A percentile compares a stretch with the other conserved stretches of the same genome.
Conservation (phyloP, 1,140 invertebrate species). For the Belonocnema kinseyi region DNA sequence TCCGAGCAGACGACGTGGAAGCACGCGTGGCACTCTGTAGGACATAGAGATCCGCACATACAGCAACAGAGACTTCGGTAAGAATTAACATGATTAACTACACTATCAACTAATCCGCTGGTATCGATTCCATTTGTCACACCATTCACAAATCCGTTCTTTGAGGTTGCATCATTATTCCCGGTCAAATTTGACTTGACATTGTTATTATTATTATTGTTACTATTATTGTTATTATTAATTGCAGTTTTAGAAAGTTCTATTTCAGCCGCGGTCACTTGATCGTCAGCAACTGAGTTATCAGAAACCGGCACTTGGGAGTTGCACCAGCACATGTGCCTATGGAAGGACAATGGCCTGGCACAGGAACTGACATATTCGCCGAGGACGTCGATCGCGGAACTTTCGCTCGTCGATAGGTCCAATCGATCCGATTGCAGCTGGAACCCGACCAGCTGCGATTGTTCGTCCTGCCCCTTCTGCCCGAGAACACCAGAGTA, state of each 20-base stretch:
- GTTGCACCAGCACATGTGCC: conserved; percentile 76
- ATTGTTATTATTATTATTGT: conserved; percentile 37
- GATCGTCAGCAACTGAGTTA: conserved; percentile 39
- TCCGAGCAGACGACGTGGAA: conserved; percentile 80
- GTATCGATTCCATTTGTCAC: conserved; percentile 4
- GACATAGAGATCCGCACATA: conserved; percentile 79
- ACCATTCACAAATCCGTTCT: conserved; percentile 1
- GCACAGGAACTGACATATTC: conserved; percentile 65
- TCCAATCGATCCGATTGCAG: conserved; percentile 37
- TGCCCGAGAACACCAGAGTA: neutral
- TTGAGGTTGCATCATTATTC: neutral
- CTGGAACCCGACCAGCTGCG: conserved; percentile 43
- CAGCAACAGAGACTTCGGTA: conserved; percentile 75
- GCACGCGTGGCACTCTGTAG: conserved; percentile 81
- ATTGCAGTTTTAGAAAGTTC: conserved; percentile 11
- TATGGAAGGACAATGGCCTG: conserved; percentile 75
- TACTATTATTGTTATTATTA: conserved; percentile 40
- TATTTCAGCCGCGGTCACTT: neutral
- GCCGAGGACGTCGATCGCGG: neutral
- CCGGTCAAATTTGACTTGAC: conserved; percentile 17
- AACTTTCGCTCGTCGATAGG: neutral
- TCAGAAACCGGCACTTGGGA: conserved; percentile 29
- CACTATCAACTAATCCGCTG: conserved; percentile 41
- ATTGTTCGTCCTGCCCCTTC: conserved; percentile 36
- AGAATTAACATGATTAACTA: conserved; percentile 20